These are phyloP conservation scores for Eptesicus fuscus DNA, from an alignment of 2,113 vertebrate genomes.

Conservation along the genomic window DNA sequence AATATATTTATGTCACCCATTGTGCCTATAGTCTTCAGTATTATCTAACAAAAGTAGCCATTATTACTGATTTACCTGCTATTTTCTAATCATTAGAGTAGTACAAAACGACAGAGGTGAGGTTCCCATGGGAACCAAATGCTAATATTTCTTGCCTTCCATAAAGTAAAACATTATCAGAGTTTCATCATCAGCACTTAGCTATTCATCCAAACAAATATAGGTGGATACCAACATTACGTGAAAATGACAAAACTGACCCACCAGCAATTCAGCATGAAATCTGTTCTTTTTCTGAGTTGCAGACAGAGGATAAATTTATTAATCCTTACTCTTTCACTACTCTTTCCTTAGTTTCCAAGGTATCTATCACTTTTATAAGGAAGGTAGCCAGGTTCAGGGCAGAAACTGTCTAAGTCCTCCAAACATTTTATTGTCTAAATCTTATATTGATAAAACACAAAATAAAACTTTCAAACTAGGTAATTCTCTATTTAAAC, in stretches of 20 bases:
- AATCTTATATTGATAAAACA: not conserved
- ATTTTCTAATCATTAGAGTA: slow-evolving; percentile 56
- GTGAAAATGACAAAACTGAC: slow-evolving; percentile 50
- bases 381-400: not conserved
- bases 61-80: slow-evolving; percentile 47
- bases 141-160: slow-evolving; percentile 49
- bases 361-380: not conserved
- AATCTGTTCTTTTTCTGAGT: not conserved
- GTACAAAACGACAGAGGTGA: slow-evolving; percentile 47
- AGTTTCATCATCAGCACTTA: slow-evolving; percentile 38
- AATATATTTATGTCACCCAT: slow-evolving; percentile 11
- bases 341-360: not conserved
- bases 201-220: slow-evolving; percentile 38
- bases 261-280: not conserved
- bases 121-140: slow-evolving; percentile 57
- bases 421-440: not conserved
- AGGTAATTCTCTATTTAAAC: not conserved
- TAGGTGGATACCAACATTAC: not conserved
- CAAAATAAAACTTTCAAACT: not conserved
- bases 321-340: not conserved
- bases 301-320: not conserved
- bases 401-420: not conserved
- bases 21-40: not conserved
- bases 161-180: slow-evolving; percentile 22
- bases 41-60: slow-evolving; percentile 23